Evolutionary conservation across 2,888 invertebrate species (phyloP).

Genomic region (Drosophila eohydei): DNA sequence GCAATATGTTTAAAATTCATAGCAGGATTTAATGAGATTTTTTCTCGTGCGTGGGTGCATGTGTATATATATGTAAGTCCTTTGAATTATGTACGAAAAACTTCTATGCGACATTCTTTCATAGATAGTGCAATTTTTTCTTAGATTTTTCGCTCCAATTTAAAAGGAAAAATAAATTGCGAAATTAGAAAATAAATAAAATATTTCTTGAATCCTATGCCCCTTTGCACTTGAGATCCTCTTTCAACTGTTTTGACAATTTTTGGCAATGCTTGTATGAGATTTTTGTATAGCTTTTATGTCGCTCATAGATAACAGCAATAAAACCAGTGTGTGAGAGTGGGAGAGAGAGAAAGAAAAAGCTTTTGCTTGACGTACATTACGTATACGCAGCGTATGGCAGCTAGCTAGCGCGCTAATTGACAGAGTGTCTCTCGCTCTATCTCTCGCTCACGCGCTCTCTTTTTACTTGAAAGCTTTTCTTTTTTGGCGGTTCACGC

Average conservation of each 20-base stretch:
- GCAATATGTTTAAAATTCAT: slow-evolving; percentile 79
- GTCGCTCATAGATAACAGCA: slow-evolving; percentile 14
- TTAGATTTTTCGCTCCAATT: slow-evolving; percentile 3
- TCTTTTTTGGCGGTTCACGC: slow-evolving; percentile 60
- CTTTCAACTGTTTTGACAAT: background rate
- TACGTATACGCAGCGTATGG: slow-evolving; percentile 52
- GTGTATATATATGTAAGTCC: slow-evolving; percentile 17
- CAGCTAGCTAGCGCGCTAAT: slow-evolving; percentile 46
- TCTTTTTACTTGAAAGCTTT: slow-evolving; percentile 39
- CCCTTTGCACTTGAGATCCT: slow-evolving; percentile 14
- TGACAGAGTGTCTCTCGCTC: slow-evolving; percentile 65
- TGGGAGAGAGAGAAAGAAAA: slow-evolving; percentile 23
- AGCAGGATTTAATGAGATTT: slow-evolving; percentile 77
- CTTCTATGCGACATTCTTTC: slow-evolving; percentile 57
- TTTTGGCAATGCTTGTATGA: slow-evolving; percentile 14
- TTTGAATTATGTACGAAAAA: slow-evolving; percentile 63
- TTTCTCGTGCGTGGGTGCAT: slow-evolving; percentile 27
- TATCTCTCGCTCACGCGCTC: slow-evolving; percentile 15
- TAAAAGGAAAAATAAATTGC: background rate
- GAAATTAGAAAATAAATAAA: background rate
- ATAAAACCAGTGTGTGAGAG: slow-evolving; percentile 2
- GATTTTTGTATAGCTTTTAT: slow-evolving; percentile 6
- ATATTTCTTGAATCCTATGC: background rate
- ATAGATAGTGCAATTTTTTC: slow-evolving; percentile 40
- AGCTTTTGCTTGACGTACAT: slow-evolving; percentile 47